A percentile compares a stretch with the other conserved stretches of the same genome.
Conservation (phyloP, 2,888 invertebrate genomes). For the Apoda limacodes region DNA sequence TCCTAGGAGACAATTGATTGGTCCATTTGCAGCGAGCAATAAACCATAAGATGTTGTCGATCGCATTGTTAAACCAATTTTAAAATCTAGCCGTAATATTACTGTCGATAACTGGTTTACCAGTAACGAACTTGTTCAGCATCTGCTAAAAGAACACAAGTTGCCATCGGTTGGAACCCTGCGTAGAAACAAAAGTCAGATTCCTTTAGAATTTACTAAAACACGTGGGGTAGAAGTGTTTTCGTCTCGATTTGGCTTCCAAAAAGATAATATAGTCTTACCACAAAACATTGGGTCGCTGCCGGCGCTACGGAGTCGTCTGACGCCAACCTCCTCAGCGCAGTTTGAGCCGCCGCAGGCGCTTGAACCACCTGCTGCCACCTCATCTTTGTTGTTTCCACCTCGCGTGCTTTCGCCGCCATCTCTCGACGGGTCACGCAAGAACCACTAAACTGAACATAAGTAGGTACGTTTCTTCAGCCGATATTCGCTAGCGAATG, state of each 20-base stretch:
- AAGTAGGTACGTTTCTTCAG: too few relatives aligned
- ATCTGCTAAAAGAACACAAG: constrained; percentile 16
- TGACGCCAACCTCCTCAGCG: too few relatives aligned
- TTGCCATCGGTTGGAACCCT: constrained; percentile 18
- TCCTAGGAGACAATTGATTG: constrained; percentile 4
- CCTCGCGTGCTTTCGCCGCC: too few relatives aligned
- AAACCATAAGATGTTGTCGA: constrained; percentile 16
- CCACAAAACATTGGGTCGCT: too few relatives aligned
- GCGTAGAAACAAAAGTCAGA: constrained; percentile 16
- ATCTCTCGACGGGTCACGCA: too few relatives aligned
- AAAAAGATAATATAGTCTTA: constrained; percentile 22
- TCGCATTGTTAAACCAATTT: constrained; percentile 17
- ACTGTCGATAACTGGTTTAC: constrained; percentile 21
- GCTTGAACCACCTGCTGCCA: too few relatives aligned
- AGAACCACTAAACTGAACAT: too few relatives aligned
- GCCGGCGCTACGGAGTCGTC: too few relatives aligned
- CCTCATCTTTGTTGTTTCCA: too few relatives aligned
- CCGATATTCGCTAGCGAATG: too few relatives aligned
- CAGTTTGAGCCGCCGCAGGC: too few relatives aligned
- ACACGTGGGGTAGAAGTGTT: constrained; percentile 10
- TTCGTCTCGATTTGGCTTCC: constrained; percentile 15
- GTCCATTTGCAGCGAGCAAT: constrained; percentile 9
- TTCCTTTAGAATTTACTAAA: constrained; percentile 14
- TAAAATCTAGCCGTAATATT: constrained; percentile 15
- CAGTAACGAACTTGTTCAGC: constrained; percentile 11